Evolutionary conservation across 2,888 invertebrate species (phyloP), one percentile per base, ranked within the genome.

Genomic region (Yponomeuta sedellus): DNA sequence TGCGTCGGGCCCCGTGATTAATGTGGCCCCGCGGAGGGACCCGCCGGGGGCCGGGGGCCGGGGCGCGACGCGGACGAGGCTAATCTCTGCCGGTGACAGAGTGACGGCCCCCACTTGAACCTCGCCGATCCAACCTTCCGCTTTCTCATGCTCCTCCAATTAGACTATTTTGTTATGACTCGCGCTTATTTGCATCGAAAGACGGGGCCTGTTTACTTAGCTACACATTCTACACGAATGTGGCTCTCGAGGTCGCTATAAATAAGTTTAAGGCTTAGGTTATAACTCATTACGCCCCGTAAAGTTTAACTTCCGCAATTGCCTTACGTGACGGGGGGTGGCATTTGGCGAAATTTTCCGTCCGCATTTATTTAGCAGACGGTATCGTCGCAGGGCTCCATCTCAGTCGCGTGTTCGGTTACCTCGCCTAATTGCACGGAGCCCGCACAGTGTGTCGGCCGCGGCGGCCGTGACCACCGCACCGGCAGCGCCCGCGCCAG

Each of bases 61-160:
- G 64, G 64, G 66, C 56, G 61, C 12, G 28, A 16, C 20, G 64
- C 64, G 39, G 10, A n/a, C 22, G 64, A 25, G 56, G 22, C 64
- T 71, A 74, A 75, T 75, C 74, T 74, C 77, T 76, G 77, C 68
- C 69, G 70, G 69, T 75, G 76, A 76, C 77, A 75, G 75, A 70
- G 67, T 65, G 68, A 69, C 64, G 68, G 52, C 68, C 39, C 61
- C 61, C 65, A 66, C 66, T 62, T 61, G 64, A 68, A 67, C 61
- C 59, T 12, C 22, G 22, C 20, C 22, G 40, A n/a, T 59, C 57
- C 16, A 58, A 12, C 59, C 62, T 62, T 40, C 66, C 34, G 39
- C 58, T n/a, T 20, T 61, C 64, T 57, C 44, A 63, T 59, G 65
- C 40, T n/a, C 25, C 39, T 40, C 59, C 59, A 59, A 65, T 65